Evolutionary conservation across 2,797 vertebrate species (phyloP), one percentile per base, ranked within the genome.

Genomic region (Tarsius wallacei): DNA sequence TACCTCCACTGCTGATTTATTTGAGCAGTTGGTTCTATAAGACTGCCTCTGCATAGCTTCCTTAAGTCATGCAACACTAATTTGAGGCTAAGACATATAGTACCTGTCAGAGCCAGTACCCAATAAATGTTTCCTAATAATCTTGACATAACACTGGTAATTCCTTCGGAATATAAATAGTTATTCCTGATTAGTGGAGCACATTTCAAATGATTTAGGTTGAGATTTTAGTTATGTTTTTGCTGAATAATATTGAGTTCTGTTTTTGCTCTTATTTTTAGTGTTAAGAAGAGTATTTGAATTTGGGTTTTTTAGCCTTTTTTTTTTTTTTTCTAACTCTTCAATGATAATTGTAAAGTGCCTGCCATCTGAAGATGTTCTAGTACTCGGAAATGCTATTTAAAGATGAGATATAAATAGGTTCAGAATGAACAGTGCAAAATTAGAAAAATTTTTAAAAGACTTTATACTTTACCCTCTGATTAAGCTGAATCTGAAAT

Each of bases 361-460:
- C 51, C 66, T 92, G 26, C n/a, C n/a, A 68, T 76, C 47, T 96
- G 31, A 61, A 63, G 63, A 78, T 53, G 31, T 90, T 76, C 21
- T 93, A 6, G 19, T 83, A 66, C 36, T 90, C 64, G 42, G 57
- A 91, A 88, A 80, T 73, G 76, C 81, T 94, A 66, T 59, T 93
- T 59, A 66, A 88, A 77, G 66, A 80, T 94, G 49, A 82, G 19
- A 15, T 88, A 36, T 78, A 93, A 86, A 47, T 94, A 96, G 36
- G n/a, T 74, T 68, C 33, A 68, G 59, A 94, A 93, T 73, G 55
- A 90, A 49, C 17, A 36, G 66, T 88, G 26, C 4, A 76, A 86
- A 93, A 87, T 89, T 85, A 80, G 42, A 81, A 97, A 88, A 82
- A 63, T 42, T 68, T 91, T 94, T 83, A 17, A 74, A 93, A 87